A percentile compares a stretch with the other conserved stretches of the same genome.
These are phyloP conservation scores for Barnardius zonarius DNA, from an alignment of 2,113 vertebrate genomes.

Conservation along the genomic window DNA sequence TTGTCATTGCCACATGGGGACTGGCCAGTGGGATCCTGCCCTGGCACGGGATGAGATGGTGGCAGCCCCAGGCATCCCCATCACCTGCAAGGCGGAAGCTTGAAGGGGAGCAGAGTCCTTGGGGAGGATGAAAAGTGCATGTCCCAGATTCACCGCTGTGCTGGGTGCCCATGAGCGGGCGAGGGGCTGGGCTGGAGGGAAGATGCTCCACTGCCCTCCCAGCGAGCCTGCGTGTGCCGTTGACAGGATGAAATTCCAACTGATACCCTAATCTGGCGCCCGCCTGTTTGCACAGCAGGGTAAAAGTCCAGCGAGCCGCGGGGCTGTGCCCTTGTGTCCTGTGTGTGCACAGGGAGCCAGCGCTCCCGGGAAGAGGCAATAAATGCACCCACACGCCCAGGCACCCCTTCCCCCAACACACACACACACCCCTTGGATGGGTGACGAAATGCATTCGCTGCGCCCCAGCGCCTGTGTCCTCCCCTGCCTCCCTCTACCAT, in stretches of 20 bases:
- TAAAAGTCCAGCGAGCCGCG: constrained; percentile 40
- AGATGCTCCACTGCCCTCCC: not conserved
- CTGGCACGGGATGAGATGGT: not conserved
- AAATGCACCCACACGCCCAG: constrained; percentile 42
- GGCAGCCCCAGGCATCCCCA: not conserved
- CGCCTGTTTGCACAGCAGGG: constrained; percentile 63
- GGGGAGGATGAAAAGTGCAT: accelerated
- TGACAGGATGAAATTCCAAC: constrained; percentile 62
- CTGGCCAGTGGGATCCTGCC: not conserved
- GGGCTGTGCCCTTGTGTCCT: constrained; percentile 5
- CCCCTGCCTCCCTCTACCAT: not conserved
- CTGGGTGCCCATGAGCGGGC: too few species aligned
- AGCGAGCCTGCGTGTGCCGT: not conserved
- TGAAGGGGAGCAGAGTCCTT: not conserved
- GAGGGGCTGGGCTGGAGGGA: not conserved
- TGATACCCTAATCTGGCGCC: constrained; percentile 53
- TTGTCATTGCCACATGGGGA: not conserved
- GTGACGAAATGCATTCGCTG: constrained; percentile 30
- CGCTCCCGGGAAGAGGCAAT: constrained; percentile 43
- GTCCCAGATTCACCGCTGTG: not conserved
- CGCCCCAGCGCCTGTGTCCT: accelerated
- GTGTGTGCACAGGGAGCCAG: constrained; percentile 53
- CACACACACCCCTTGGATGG: constrained; percentile 16
- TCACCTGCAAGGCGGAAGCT: not conserved
- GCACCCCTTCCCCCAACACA: constrained; percentile 46